A percentile compares a stretch with the other conserved stretches of the same genome.
phyloP scores from a whole-genome alignment of 2,888 invertebrate species.

The Hemistola chrysoprasaria region DNA sequence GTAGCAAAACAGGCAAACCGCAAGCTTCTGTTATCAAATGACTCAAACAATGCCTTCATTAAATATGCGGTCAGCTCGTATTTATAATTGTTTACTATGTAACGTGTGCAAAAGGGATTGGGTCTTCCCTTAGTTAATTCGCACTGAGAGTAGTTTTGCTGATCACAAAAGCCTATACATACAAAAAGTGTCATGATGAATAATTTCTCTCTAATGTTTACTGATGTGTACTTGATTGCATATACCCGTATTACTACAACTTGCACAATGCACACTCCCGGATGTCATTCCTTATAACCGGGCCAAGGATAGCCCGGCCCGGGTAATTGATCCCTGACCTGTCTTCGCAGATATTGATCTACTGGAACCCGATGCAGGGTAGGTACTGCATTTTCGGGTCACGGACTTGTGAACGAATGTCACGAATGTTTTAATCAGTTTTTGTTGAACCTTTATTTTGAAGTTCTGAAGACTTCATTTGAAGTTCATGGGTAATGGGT shows the following conservation, averaged over 20 bases:
- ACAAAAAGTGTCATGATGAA: too few species aligned
- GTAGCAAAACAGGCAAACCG: constrained; percentile 66
- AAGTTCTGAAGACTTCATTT: too few species aligned
- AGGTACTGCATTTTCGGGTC: not conserved
- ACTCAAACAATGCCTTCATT: constrained; percentile 10
- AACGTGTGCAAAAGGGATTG: not conserved
- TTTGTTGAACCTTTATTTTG: too few species aligned
- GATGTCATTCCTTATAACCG: constrained; percentile 32
- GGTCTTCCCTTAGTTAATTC: constrained; percentile 1
- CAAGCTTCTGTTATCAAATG: constrained; percentile 31
- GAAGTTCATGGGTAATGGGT: too few species aligned
- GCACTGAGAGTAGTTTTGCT: too few species aligned
- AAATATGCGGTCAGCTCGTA: constrained; percentile 2
- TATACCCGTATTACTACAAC: too few species aligned
- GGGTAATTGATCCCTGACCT: constrained; percentile 34
- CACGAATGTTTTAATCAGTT: too few species aligned
- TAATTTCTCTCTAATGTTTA: too few species aligned
- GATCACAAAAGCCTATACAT: too few species aligned
- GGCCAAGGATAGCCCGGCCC: constrained; percentile 66
- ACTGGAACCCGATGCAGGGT: constrained; percentile 32
- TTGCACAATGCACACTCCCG: not conserved
- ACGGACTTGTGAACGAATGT: too few species aligned
- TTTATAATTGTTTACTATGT: constrained; percentile 2
- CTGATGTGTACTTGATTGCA: too few species aligned
- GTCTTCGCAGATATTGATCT: constrained; percentile 53